Evolutionary conservation across 2,888 invertebrate genomes (phyloP), one percentile per base, ranked within the genome.

Genomic region (Resseliella maxima): DNA sequence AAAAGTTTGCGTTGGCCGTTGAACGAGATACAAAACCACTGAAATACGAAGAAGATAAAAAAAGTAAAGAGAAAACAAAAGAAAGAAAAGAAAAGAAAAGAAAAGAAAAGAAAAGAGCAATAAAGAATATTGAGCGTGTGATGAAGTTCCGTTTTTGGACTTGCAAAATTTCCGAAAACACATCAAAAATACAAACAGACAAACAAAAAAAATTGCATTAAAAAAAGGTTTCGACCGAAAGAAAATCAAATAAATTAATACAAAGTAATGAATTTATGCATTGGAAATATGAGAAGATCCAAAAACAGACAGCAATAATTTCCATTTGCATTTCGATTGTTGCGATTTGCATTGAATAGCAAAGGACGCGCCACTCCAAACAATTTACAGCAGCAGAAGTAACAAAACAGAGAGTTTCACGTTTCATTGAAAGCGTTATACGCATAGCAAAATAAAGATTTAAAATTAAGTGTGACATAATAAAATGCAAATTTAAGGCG

Each of bases 391-490:
- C 24, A 27, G 27, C 24, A 59, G 24, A n/a, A 27, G 24, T 6
- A 59, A 12, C 24, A n/a, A 59, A 3, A 59, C 24, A 59, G 24
- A n/a, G 59, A 50, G 15, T 50, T 21, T 2, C 18, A 18, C n/a
- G n/a, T 59, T 24, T 59, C 27, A 72, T 72, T 31, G 72, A 72
- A 72, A 72, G 59, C 59, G 2, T 6, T 27, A 21, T 21, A 24
- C 59, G 5, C 59, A 24, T 59, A 2, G 59, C 24, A 59, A 59
- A 24, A 59, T 24, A 59, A 59, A 24, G 12, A 2, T 72, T 31
- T 72, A 72, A 72, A 72, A 72, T 72, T 72, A 72, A 72, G n/a
- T 31, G 72, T 72, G 72, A 72, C 72, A 72, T 72, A 72, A 72
- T 72, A 72, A 72, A 72, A 72, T 72, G 72, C 72, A 72, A 35